Conservation (phyloP, 2,113 vertebrate genomes). For the Hystrix cristata region DNA sequence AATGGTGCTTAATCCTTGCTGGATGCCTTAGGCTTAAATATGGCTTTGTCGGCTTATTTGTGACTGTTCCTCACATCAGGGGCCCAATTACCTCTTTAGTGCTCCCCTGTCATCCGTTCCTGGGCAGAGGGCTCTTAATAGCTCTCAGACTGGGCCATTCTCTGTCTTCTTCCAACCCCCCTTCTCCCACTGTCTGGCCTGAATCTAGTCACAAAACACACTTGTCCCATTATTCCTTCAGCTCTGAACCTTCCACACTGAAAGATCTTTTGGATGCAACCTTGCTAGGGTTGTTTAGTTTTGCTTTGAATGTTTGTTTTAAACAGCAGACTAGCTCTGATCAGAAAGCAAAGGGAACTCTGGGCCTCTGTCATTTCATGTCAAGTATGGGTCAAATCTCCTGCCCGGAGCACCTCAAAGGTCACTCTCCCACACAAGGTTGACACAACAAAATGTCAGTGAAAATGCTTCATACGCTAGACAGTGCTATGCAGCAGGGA, state of each 20-base stretch:
- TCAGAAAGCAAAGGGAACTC: not conserved
- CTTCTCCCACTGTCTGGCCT: slow-evolving; percentile 21
- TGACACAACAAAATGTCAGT: not conserved
- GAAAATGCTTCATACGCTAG: too few relatives aligned
- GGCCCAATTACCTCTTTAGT: slow-evolving; percentile 70
- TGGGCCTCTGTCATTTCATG: not conserved
- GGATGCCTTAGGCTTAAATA: slow-evolving; percentile 53
- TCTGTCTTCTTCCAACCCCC: not conserved
- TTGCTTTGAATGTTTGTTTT: slow-evolving; percentile 43
- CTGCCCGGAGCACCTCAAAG: not conserved
- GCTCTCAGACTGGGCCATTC: slow-evolving; percentile 28
- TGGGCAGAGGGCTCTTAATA: slow-evolving; percentile 36
- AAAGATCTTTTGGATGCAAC: not conserved
- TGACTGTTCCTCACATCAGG: slow-evolving; percentile 64
- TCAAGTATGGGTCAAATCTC: not conserved
- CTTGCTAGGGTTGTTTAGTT: slow-evolving; percentile 19
- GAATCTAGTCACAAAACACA: slow-evolving; percentile 33
- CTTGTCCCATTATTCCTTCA: slow-evolving; percentile 31
- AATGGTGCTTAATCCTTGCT: slow-evolving; percentile 69
- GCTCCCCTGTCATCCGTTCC: slow-evolving; percentile 5
- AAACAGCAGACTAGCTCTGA: not conserved
- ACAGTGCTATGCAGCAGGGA: not conserved
- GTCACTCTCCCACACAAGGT: not conserved
- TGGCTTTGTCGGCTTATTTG: slow-evolving; percentile 56
- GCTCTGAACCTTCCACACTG: not conserved